Base-by-base conservation (phyloP, 2,113 vertebrate genomes). In the Zosterops hypoxanthus region DNA sequence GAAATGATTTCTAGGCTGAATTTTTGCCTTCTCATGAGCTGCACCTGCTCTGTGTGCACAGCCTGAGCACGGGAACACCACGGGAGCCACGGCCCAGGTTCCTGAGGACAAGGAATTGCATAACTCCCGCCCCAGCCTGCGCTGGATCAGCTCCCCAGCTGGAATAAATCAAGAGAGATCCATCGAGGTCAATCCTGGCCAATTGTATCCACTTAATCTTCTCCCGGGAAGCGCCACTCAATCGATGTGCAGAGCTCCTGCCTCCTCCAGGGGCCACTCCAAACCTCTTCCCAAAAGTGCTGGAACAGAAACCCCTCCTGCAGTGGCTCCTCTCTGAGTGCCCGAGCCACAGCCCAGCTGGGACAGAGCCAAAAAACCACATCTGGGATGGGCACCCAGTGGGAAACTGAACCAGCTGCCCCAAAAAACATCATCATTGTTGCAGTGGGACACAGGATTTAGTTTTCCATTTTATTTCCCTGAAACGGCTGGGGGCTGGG, bases 181-280 rank as follows among this genome's bases (percentile, higher is more conserved):
- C 89, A 78, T 18, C 14, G 33, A 87, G 96, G 92, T 95, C 93
- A 96, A 55, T 81, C 92, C 87, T 56, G 69, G 90, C 89, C 81
- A 34, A 70, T 95, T 86, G 86, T 11, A 59, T 11, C 52, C 86
- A 75, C 81, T 86, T 73, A 31, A 91, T 94, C 91, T 81, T 25
- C 89, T 86, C 76, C 73, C 14, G 0, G 60, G 55, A 78, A 31
- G 80, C 86, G 55, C 13, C 80, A 34, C 64, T 90, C 42, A 11
- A 83, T 86, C 25, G 77, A 91, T 77, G 55, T 19, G 57, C 60
- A 59, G 82, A 59, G 87, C 68, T 94, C 28, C 52, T 47, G n/a
- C 28, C 1, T 56, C 49, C 4, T 10, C 46, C 65, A 53, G 76
- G 34, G 39, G 33, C 50, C 34, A 5, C 84, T 75, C 29, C 0